Conservation (phyloP, 2,113 vertebrate genomes). For the Laticauda colubrina region DNA sequence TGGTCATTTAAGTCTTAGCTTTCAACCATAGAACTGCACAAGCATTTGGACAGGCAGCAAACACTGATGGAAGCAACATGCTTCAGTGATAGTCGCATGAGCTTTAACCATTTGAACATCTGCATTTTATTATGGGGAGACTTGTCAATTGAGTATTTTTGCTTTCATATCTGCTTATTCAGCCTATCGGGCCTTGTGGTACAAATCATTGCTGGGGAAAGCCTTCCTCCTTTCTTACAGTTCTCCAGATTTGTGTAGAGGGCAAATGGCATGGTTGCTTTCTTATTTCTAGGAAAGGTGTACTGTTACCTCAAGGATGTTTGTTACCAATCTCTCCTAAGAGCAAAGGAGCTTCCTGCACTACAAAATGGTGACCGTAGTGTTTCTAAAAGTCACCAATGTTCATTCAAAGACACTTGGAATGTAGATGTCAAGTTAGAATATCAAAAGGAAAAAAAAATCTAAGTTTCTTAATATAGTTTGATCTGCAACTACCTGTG, state of each 20-base stretch:
- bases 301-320: not conserved
- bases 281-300: not conserved
- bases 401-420: not conserved
- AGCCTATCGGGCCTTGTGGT: not conserved
- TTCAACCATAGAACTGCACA: not conserved
- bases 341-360: not conserved
- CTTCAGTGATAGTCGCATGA: conserved; percentile 11
- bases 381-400: not conserved
- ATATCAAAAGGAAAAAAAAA: not conserved
- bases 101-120: not conserved
- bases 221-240: not conserved
- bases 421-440: not conserved
- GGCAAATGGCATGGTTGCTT: not conserved
- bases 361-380: not conserved
- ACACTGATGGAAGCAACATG: not conserved
- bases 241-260: not conserved
- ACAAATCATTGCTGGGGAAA: not conserved
- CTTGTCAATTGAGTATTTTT: not conserved
- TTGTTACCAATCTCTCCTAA: not conserved
- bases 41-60: not conserved
- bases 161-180: not conserved
- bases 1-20: conserved; percentile 25
- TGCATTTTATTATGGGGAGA: not conserved
- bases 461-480: not conserved
- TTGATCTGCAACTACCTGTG: too few species aligned